These are phyloP conservation scores for Gasteruption jaculator DNA, from an alignment of 2,888 invertebrate species.

Conservation along the genomic window DNA sequence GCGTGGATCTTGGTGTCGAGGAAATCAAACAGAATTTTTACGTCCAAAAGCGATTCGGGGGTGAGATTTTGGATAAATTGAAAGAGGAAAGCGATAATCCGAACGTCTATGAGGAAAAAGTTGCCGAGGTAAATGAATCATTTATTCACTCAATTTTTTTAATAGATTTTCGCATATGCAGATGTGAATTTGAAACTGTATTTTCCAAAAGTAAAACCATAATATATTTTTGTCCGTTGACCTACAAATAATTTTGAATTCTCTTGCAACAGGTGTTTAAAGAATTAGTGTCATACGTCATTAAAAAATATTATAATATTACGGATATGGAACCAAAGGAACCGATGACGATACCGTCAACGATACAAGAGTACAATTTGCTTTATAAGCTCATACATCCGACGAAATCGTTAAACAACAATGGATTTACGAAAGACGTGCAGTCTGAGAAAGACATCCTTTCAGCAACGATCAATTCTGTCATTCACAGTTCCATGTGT, in stretches of 20 bases:
- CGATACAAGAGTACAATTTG: constrained; percentile 41
- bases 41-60: constrained; percentile 51
- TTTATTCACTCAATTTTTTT: too few species aligned
- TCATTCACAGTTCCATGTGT: constrained; percentile 66
- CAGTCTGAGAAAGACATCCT: constrained; percentile 54
- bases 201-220: too few species aligned
- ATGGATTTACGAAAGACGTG: constrained; percentile 48
- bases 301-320: constrained; percentile 44
- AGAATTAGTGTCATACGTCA: constrained; percentile 40
- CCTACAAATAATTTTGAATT: too few species aligned
- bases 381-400: constrained; percentile 44
- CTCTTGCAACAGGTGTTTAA: constrained; percentile 41
- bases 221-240: too few species aligned
- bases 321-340: constrained; percentile 39
- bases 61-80: constrained; percentile 45
- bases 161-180: too few species aligned
- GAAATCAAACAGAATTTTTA: constrained; percentile 59
- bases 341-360: constrained; percentile 32
- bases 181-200: too few species aligned
- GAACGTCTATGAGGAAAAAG: constrained; percentile 34
- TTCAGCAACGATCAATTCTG: constrained; percentile 55
- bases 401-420: constrained; percentile 33
- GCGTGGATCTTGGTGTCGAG: constrained; percentile 60
- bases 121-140: too few species aligned
- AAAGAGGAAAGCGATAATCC: constrained; percentile 33